These are phyloP conservation scores for Ichneumon xanthorius DNA, from an alignment of 2,888 invertebrate species.

Conservation along the genomic window DNA sequence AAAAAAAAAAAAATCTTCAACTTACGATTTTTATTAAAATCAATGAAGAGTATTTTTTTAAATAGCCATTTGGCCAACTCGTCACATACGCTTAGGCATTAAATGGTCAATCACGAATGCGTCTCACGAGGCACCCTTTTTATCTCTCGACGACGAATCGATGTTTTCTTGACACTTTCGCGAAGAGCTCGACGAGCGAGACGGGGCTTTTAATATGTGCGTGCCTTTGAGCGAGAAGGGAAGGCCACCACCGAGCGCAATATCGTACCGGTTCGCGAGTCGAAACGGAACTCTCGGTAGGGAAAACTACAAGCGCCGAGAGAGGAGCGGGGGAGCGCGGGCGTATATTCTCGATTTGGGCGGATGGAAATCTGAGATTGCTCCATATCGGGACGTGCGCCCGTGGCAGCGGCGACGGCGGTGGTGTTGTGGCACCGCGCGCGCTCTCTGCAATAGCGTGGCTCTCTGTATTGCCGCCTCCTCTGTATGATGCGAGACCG, in stretches of 20 bases:
- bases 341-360: conserved; percentile 88
- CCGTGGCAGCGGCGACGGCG: conserved; percentile 75
- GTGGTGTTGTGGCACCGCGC: conserved; percentile 67
- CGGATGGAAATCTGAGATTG: conserved; percentile 90
- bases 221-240: not conserved
- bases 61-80: too few species aligned
- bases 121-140: not conserved
- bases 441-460: conserved; percentile 79
- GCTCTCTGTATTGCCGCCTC: conserved; percentile 69
- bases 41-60: too few species aligned
- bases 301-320: conserved; percentile 66
- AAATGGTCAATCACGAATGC: too few species aligned
- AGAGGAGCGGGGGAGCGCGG: conserved; percentile 79
- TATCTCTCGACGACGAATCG: not conserved
- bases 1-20: too few species aligned
- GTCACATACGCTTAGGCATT: too few species aligned
- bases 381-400: conserved; percentile 88
- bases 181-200: not conserved
- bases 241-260: conserved; percentile 52
- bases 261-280: conserved; percentile 69
- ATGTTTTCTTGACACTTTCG: conserved; percentile 21
- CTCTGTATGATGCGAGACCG: conserved; percentile 72
- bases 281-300: conserved; percentile 69
- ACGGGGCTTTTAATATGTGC: too few species aligned
- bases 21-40: too few species aligned